phyloP scores from a whole-genome alignment of 1,140 invertebrate genomes.

The Bombus pascuorum region DNA sequence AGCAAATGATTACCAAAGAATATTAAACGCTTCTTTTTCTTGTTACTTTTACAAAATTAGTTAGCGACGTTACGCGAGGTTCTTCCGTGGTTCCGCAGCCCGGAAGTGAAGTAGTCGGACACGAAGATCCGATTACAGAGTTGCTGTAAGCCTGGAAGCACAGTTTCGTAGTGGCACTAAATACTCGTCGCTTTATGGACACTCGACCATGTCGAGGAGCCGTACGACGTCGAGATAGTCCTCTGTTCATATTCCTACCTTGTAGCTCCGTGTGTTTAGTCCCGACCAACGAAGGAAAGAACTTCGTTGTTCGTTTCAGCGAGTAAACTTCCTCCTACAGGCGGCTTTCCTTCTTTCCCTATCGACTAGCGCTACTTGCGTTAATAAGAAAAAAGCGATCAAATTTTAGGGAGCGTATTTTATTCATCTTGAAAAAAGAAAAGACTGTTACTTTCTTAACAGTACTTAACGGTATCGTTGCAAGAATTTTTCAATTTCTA shows the following conservation, averaged over 20 bases:
- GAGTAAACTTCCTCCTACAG: not conserved
- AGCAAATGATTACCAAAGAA: too few relatives aligned
- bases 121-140: conserved; percentile 15
- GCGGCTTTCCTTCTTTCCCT: not conserved
- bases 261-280: not conserved
- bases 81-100: not conserved
- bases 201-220: conserved; percentile 9
- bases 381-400: not conserved
- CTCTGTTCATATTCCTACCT: conserved; percentile 10
- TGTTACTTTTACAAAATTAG: too few relatives aligned
- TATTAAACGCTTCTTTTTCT: too few relatives aligned
- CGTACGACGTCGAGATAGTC: conserved; percentile 11
- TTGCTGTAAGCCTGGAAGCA: conserved; percentile 16
- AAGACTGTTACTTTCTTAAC: too few relatives aligned
- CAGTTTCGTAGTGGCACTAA: conserved; percentile 16
- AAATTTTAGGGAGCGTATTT: not conserved
- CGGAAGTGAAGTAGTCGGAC: conserved; percentile 13
- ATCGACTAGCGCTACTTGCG: not conserved
- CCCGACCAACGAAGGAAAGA: not conserved
- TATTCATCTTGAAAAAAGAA: fast-evolving
- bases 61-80: not conserved
- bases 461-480: too few relatives aligned
- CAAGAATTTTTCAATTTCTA: too few relatives aligned
- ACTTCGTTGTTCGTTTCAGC: not conserved
- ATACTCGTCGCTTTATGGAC: conserved; percentile 20